Conservation (phyloP, 2,888 invertebrate genomes). For the Cistogaster globosa region DNA sequence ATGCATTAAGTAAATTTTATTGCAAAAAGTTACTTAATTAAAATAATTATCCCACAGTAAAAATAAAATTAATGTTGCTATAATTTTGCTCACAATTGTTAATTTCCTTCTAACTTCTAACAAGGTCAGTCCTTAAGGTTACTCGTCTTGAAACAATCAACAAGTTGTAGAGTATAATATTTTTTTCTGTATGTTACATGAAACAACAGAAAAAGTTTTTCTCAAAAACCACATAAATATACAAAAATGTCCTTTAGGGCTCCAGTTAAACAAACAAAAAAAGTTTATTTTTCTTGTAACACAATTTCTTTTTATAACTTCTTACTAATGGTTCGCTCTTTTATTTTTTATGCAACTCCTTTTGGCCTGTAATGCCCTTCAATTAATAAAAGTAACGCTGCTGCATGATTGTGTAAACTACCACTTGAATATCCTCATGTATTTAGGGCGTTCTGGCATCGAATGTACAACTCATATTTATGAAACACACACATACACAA, state of each 20-base stretch:
- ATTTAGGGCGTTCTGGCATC: neutral
- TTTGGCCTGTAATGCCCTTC: neutral
- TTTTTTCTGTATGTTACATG: neutral
- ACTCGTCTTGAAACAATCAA: neutral
- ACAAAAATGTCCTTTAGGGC: neutral
- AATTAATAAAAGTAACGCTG: neutral
- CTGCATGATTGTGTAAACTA: neutral
- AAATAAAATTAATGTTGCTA: too few relatives aligned
- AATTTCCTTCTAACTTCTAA: too few relatives aligned
- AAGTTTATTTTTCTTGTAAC: too few relatives aligned
- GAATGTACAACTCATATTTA: neutral
- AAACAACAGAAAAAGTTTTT: conserved; percentile 4
- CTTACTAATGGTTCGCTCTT: neutral
- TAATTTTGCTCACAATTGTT: too few relatives aligned
- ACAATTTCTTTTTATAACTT: neutral
- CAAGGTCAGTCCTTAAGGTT: too few relatives aligned
- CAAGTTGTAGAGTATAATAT: conserved; percentile 21
- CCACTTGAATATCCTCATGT: neutral
- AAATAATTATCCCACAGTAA: too few relatives aligned
- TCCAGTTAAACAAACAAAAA: neutral
- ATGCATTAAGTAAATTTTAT: too few relatives aligned
- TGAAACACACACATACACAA: neutral
- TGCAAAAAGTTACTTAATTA: too few relatives aligned
- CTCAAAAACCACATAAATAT: neutral
- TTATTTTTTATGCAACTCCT: neutral